Conservation (phyloP, 2,113 vertebrate genomes). For the Rhabdornis inornatus region DNA sequence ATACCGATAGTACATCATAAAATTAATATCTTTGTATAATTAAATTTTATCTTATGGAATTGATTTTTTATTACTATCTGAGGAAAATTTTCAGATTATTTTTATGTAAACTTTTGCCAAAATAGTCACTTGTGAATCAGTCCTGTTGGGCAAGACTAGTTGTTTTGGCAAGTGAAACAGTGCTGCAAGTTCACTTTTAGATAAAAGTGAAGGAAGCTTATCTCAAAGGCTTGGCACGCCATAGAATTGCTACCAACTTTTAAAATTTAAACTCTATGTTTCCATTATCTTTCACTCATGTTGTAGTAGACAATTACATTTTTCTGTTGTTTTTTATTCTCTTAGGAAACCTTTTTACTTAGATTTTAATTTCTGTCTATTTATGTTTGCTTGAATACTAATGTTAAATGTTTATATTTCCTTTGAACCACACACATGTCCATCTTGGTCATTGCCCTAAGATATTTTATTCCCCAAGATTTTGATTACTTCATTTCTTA, state of each 20-base stretch:
- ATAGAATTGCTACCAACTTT: conserved; percentile 25
- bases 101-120: background rate
- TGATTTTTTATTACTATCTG: background rate
- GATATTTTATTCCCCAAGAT: background rate
- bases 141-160: background rate
- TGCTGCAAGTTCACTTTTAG: conserved; percentile 45
- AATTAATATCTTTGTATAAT: background rate
- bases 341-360: background rate
- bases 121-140: background rate
- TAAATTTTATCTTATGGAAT: background rate
- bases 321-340: background rate
- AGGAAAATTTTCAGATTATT: background rate
- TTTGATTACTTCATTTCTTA: conserved; percentile 4
- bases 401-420: conserved; percentile 43
- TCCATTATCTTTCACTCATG: conserved; percentile 43
- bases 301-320: background rate
- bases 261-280: conserved; percentile 24
- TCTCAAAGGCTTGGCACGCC: conserved; percentile 20
- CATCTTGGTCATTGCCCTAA: background rate
- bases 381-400: conserved; percentile 28
- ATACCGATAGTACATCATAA: background rate
- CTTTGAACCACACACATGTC: background rate
- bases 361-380: conserved; percentile 26
- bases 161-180: conserved; percentile 75
- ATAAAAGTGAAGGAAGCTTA: conserved; percentile 27